Evolutionary conservation across 2,888 invertebrate genomes (phyloP).

Genomic region (Eilema depressum): DNA sequence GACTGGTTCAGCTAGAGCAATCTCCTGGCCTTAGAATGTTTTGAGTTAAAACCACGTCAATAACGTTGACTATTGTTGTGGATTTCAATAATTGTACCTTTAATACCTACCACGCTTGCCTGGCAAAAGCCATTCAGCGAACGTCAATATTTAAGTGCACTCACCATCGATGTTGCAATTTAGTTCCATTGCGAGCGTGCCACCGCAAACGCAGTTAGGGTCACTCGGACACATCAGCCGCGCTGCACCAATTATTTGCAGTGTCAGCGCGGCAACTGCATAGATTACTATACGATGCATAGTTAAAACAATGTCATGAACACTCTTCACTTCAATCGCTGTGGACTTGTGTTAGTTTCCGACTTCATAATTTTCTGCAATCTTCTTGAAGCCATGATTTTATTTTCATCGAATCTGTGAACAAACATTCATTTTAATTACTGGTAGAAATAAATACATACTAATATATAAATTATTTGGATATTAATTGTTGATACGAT

Average conservation of each 20-base stretch:
- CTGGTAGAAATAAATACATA: slow-evolving; percentile 44
- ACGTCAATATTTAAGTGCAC: slow-evolving; percentile 65
- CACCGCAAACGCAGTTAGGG: slow-evolving; percentile 84
- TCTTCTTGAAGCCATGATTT: slow-evolving; percentile 43
- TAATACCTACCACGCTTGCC: not conserved
- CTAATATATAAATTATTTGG: slow-evolving; percentile 52
- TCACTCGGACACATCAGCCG: slow-evolving; percentile 77
- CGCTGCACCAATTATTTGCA: slow-evolving; percentile 77
- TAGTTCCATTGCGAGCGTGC: slow-evolving; percentile 80
- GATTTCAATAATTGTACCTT: not conserved
- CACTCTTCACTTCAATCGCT: slow-evolving; percentile 53
- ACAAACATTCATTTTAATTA: slow-evolving; percentile 53
- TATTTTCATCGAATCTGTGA: slow-evolving; percentile 57
- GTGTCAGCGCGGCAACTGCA: slow-evolving; percentile 69
- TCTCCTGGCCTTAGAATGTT: not conserved
- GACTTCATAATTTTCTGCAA: slow-evolving; percentile 45
- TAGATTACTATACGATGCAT: slow-evolving; percentile 74
- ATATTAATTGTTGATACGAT: slow-evolving; percentile 57
- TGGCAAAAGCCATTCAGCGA: slow-evolving; percentile 53
- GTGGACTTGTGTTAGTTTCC: slow-evolving; percentile 39
- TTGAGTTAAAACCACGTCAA: not conserved
- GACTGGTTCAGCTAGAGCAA: not conserved
- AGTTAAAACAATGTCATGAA: slow-evolving; percentile 49
- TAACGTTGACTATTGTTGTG: not conserved
- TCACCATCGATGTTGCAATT: slow-evolving; percentile 84